Conservation (phyloP, 2,113 vertebrate genomes). For the Hylia prasina region DNA sequence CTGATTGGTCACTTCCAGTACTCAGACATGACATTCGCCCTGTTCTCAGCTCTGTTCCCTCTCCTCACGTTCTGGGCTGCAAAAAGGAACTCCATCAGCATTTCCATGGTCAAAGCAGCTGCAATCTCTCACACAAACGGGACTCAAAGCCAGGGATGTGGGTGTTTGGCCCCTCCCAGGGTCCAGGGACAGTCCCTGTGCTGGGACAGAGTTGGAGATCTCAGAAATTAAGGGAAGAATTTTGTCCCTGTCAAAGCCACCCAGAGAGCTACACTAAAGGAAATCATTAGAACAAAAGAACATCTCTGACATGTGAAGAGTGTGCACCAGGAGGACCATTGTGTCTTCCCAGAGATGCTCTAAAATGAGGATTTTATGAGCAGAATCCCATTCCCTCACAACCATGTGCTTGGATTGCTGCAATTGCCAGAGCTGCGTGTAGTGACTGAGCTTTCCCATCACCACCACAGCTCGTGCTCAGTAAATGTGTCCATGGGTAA, state of each 20-base stretch:
- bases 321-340: not conserved
- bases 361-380: not conserved
- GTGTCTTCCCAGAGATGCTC: not conserved
- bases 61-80: not conserved
- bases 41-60: not conserved
- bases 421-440: not conserved
- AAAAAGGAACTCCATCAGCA: not conserved
- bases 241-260: not conserved
- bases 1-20: not conserved
- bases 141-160: accelerated
- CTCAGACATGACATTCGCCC: not conserved
- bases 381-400: not conserved
- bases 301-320: not conserved
- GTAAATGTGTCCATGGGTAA: not conserved
- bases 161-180: not conserved
- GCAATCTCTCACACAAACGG: not conserved
- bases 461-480: not conserved
- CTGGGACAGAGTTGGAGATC: not conserved
- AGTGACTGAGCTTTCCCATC: not conserved
- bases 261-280: not conserved
- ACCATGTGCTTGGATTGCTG: not conserved
- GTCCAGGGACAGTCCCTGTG: not conserved
- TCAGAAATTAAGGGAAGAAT: not conserved
- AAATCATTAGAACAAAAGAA: not conserved
- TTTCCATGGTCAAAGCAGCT: not conserved